Conservation (phyloP, 2,888 invertebrate genomes). For the Ceriagrion tenellum region DNA sequence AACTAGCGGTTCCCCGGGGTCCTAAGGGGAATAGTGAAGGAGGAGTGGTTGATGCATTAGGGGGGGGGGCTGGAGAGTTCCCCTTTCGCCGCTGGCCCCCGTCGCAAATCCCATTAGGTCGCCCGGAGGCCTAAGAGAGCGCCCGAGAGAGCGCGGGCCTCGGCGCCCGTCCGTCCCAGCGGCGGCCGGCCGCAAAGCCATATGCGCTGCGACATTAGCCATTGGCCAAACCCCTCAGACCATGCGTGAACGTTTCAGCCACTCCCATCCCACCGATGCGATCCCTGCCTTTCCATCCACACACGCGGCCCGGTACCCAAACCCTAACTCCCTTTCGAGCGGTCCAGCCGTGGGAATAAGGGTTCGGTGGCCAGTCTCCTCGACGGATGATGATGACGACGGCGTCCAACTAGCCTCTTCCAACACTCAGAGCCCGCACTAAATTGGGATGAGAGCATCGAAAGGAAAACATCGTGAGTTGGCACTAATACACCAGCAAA, state of each 20-base stretch:
- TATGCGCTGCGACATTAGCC: constrained; percentile 53
- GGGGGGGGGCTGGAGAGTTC: background rate
- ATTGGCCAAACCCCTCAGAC: constrained; percentile 46
- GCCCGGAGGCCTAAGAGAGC: constrained; percentile 23
- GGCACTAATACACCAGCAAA: too few species aligned
- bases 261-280: background rate
- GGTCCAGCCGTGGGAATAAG: constrained; percentile 23
- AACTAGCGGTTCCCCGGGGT: background rate
- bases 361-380: background rate
- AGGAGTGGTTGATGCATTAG: background rate
- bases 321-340: background rate
- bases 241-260: constrained; percentile 41
- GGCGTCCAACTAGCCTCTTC: background rate
- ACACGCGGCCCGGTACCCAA: background rate
- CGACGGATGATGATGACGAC: background rate
- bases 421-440: too few species aligned
- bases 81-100: background rate
- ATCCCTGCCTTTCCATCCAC: background rate
- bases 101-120: constrained; percentile 22
- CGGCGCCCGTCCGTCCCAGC: background rate
- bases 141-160: background rate
- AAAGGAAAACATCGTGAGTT: too few species aligned
- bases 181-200: constrained; percentile 40
- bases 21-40: background rate
- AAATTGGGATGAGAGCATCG: too few species aligned